Evolutionary conservation across 1,140 invertebrate species (phyloP).

Genomic region (Dolichoris vasculosae): DNA sequence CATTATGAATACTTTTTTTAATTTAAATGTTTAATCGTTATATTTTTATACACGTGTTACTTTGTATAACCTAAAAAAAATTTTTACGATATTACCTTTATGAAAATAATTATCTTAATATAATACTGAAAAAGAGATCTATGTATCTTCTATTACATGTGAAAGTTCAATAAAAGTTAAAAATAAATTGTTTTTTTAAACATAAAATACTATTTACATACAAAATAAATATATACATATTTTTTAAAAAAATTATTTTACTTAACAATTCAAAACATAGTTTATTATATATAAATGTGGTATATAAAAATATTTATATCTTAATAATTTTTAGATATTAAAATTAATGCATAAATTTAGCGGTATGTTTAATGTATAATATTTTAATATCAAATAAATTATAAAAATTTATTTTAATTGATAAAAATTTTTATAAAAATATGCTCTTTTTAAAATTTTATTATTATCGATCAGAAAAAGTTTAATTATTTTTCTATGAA

Average conservation of each 20-base stretch:
- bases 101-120: slow-evolving; percentile 21
- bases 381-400: too few relatives aligned
- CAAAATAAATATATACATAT: neutral
- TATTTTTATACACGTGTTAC: neutral
- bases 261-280: neutral
- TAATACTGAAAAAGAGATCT: neutral
- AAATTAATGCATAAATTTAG: too few relatives aligned
- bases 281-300: neutral
- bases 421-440: too few relatives aligned
- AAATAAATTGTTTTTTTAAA: neutral
- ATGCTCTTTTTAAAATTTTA: too few relatives aligned
- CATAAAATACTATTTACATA: neutral
- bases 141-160: neutral
- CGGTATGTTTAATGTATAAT: too few relatives aligned
- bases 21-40: neutral
- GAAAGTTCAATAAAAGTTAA: neutral
- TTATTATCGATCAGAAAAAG: neutral
- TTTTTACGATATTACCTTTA: neutral
- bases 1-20: neutral
- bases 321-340: too few relatives aligned
- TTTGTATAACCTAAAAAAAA: neutral
- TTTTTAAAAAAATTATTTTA: neutral
- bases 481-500: neutral
- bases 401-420: too few relatives aligned
- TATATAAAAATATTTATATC: neutral